These are phyloP conservation scores for Benitochromis conjunctus DNA, from an alignment of 2,113 vertebrate genomes.

Conservation along the genomic window DNA sequence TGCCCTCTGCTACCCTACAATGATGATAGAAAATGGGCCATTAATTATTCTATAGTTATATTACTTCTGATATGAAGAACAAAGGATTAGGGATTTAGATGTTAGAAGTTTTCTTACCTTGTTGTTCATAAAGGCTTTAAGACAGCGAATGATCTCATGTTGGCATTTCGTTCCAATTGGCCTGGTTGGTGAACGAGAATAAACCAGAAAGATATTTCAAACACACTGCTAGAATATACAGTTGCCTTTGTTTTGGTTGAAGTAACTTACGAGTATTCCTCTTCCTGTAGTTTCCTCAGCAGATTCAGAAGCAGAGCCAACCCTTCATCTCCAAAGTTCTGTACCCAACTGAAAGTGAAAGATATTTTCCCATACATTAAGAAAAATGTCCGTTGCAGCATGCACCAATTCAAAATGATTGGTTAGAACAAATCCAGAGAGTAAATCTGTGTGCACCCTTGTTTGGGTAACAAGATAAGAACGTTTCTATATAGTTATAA, in stretches of 20 bases:
- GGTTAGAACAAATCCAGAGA: not conserved
- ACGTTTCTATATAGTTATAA: not conserved
- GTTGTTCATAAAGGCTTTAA: constrained; percentile 93
- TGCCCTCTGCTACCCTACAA: not conserved
- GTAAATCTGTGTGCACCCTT: not conserved
- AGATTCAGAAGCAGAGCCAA: constrained; percentile 78
- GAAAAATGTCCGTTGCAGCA: not conserved
- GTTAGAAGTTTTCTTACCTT: constrained; percentile 70
- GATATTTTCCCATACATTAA: not conserved
- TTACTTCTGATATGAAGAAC: not conserved
- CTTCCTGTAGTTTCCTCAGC: constrained; percentile 82
- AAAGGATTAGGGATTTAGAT: not conserved
- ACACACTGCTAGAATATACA: not conserved
- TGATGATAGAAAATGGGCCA: not conserved
- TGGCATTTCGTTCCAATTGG: constrained; percentile 74
- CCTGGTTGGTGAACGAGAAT: constrained; percentile 13
- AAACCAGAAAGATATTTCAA: not conserved
- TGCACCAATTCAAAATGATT: not conserved
- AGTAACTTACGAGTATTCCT: constrained; percentile 77
- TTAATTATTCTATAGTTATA: not conserved
- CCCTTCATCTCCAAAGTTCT: constrained; percentile 88
- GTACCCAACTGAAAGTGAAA: constrained; percentile 81
- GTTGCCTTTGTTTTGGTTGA: not conserved
- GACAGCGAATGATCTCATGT: constrained; percentile 86
- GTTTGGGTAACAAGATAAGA: not conserved